These are phyloP conservation scores for Adelosebastes latens DNA, from an alignment of 2,797 vertebrate species.

Conservation along the genomic window DNA sequence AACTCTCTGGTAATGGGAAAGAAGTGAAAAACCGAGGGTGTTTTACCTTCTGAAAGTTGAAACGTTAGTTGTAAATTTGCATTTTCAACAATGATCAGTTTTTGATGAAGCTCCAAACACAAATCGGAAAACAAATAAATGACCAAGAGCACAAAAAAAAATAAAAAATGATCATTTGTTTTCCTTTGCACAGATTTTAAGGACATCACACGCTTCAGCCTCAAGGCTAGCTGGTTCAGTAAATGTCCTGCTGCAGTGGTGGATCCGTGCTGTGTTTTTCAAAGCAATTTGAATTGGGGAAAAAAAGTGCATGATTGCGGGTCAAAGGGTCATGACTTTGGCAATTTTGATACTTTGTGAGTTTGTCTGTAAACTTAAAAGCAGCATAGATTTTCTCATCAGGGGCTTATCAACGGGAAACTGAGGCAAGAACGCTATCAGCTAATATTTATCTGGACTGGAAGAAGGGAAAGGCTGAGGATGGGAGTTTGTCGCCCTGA, in stretches of 20 bases:
- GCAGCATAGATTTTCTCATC: constrained; percentile 76
- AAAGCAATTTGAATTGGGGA: neutral
- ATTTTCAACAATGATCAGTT: neutral
- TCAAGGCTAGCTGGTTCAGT: neutral
- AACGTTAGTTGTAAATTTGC: neutral
- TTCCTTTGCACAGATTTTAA: neutral
- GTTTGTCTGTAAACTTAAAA: constrained; percentile 19
- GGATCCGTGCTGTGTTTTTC: neutral
- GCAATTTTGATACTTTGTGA: constrained; percentile 21
- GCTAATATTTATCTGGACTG: constrained; percentile 29
- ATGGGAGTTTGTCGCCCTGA: constrained; percentile 34
- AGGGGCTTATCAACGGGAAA: constrained; percentile 55
- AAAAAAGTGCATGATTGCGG: constrained; percentile 5
- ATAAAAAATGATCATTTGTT: neutral
- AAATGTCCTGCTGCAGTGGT: neutral
- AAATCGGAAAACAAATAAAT: neutral
- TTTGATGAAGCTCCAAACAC: neutral
- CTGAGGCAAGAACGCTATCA: constrained; percentile 37
- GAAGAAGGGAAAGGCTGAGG: constrained; percentile 46
- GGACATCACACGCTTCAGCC: neutral
- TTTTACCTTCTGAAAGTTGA: neutral
- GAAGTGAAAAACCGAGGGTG: neutral
- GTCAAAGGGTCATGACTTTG: constrained; percentile 30
- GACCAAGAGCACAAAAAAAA: neutral
- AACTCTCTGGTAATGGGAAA: neutral